Percentiles rank a stretch among this genome's conserved stretches.
Conservation (phyloP, 2,888 invertebrate genomes). For the Cenopis cana region DNA sequence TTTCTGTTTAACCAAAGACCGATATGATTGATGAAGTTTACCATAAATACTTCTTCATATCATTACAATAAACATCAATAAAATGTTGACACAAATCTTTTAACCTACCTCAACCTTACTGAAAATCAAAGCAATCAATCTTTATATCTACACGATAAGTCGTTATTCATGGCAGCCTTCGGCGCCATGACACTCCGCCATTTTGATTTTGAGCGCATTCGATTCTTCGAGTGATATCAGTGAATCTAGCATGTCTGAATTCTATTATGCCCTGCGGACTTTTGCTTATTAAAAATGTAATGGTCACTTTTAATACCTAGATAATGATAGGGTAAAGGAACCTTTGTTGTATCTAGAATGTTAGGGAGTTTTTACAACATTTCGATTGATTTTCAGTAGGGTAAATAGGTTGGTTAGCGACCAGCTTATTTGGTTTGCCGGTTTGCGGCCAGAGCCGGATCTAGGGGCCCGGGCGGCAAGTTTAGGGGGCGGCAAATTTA, state of each 20-base stretch:
- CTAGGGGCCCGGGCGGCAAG: too few species aligned
- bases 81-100: conserved; percentile 51
- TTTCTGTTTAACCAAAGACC: background rate
- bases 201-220: conserved; percentile 51
- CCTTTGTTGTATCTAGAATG: conserved; percentile 10
- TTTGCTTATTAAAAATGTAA: conserved; percentile 38
- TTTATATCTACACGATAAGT: conserved; percentile 48
- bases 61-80: conserved; percentile 35
- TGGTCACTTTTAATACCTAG: conserved; percentile 44
- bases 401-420: too few species aligned
- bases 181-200: conserved; percentile 51
- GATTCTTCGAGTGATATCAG: conserved; percentile 40
- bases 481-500: too few species aligned
- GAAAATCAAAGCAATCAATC: conserved; percentile 24
- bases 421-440: too few species aligned
- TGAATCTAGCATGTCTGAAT: conserved; percentile 40
- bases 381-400: too few species aligned
- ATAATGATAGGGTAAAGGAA: conserved; percentile 22
- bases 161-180: conserved; percentile 60
- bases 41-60: conserved; percentile 9
- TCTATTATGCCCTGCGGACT: conserved; percentile 38
- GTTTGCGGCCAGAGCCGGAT: too few species aligned
- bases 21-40: conserved; percentile 14
- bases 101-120: conserved; percentile 25
- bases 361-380: too few species aligned